These are phyloP conservation scores for Drosophila anomelani DNA, from an alignment of 2,888 invertebrate species.

Conservation along the genomic window DNA sequence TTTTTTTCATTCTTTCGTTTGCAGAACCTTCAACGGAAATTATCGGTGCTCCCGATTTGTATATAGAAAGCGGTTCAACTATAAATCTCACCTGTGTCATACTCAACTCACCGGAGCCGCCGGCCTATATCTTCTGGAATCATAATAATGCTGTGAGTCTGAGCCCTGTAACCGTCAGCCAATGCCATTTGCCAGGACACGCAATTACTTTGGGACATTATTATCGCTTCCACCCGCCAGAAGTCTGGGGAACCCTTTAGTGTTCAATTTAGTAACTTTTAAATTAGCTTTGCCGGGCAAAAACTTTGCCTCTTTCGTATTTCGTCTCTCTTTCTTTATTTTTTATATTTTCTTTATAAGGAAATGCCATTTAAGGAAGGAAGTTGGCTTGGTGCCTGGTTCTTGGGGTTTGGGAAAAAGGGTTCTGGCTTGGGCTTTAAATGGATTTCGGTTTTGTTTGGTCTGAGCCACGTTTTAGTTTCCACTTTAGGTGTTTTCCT, in stretches of 20 bases:
- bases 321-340: conserved; percentile 34
- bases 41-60: conserved; percentile 95
- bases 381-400: conserved; percentile 18
- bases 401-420: conserved; percentile 35
- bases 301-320: conserved; percentile 46
- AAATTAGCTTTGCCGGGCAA: conserved; percentile 68
- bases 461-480: conserved; percentile 70
- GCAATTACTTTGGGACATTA: conserved; percentile 70
- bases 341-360: conserved; percentile 39
- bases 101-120: conserved; percentile 95
- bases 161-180: conserved; percentile 27
- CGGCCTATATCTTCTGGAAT: conserved; percentile 97
- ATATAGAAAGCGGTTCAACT: conserved; percentile 96
- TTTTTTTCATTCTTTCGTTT: conserved; percentile 70
- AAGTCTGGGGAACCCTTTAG: conserved; percentile 42
- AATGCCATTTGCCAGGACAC: conserved; percentile 23
- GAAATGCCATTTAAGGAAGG: conserved; percentile 71
- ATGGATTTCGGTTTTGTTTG: conserved; percentile 69
- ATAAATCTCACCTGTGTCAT: conserved; percentile 97
- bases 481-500: conserved; percentile 70
- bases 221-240: conserved; percentile 52
- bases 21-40: conserved; percentile 96
- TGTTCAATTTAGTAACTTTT: conserved; percentile 76
- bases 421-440: conserved; percentile 57
- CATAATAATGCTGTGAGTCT: conserved; percentile 94